Evolutionary conservation across 2,797 vertebrate genomes (phyloP).

Genomic region (Urocyon cinereoargenteus): DNA sequence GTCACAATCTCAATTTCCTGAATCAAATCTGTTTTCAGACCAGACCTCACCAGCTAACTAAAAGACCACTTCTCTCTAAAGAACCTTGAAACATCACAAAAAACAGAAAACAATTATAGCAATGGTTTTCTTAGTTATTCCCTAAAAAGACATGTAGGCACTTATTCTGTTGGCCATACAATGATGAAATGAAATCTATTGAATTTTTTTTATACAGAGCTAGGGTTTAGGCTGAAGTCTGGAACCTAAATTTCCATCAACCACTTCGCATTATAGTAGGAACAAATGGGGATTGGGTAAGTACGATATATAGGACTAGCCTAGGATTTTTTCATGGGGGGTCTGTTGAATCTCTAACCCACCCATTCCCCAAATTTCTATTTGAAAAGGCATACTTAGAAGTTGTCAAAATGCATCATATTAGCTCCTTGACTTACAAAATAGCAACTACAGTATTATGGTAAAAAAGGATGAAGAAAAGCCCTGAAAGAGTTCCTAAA

Average conservation of each 20-base stretch:
- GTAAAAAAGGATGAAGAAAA: background rate
- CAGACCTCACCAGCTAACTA: background rate
- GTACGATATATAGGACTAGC: background rate
- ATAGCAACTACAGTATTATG: background rate
- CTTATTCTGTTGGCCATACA: background rate
- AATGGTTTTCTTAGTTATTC: background rate
- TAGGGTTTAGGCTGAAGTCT: background rate
- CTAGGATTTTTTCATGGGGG: background rate
- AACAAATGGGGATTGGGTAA: too few relatives aligned
- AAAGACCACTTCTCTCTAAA: background rate
- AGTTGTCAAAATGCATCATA: background rate
- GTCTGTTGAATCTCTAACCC: background rate
- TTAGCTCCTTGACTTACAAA: background rate
- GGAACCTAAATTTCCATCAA: background rate
- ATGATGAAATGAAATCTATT: background rate
- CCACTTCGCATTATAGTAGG: background rate
- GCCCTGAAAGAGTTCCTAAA: background rate
- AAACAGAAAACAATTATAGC: background rate
- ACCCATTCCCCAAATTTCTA: background rate
- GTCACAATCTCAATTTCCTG: background rate
- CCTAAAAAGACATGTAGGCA: background rate
- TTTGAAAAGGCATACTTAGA: background rate
- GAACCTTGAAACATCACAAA: background rate
- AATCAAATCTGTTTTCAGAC: background rate
- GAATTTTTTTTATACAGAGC: background rate